Percentiles rank a stretch among this genome's conserved stretches.
Conservation (phyloP, 2,113 vertebrate genomes). For the Neolamprologus tretocephalus region DNA sequence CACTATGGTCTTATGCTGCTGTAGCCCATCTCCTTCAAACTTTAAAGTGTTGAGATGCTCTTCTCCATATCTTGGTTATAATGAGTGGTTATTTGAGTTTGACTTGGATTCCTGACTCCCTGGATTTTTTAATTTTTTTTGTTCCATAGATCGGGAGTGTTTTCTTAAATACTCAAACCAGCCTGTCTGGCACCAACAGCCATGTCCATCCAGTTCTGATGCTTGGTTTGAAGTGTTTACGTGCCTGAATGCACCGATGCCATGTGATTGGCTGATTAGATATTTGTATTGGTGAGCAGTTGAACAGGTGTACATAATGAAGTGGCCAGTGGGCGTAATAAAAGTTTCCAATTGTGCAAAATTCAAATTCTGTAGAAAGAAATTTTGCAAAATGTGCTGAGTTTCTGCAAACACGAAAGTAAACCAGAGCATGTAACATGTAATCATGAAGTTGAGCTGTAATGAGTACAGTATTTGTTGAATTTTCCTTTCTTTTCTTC, state of each 20-base stretch:
- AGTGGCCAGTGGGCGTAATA: background rate
- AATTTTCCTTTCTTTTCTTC: background rate
- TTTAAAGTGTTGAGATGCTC: background rate
- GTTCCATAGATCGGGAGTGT: background rate
- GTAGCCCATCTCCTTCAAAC: background rate
- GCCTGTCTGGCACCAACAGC: background rate
- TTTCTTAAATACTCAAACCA: background rate
- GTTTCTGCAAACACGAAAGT: background rate
- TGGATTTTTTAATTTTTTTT: background rate
- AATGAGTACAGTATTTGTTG: background rate
- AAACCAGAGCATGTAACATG: background rate
- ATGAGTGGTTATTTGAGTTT: background rate
- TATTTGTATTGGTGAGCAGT: background rate
- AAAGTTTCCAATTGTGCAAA: background rate
- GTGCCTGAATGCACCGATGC: background rate
- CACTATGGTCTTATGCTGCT: background rate
- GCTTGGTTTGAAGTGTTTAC: background rate
- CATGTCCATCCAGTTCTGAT: background rate
- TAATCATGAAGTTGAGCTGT: background rate
- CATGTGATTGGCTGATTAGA: background rate
- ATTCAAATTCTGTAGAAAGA: background rate
- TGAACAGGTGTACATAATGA: background rate
- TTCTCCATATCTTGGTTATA: background rate
- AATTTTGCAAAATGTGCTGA: background rate
- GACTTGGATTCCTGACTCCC: background rate